Evolutionary conservation across 1,140 invertebrate species (phyloP), one percentile per base, ranked within the genome.

Genomic region (Brachionus sp.): DNA sequence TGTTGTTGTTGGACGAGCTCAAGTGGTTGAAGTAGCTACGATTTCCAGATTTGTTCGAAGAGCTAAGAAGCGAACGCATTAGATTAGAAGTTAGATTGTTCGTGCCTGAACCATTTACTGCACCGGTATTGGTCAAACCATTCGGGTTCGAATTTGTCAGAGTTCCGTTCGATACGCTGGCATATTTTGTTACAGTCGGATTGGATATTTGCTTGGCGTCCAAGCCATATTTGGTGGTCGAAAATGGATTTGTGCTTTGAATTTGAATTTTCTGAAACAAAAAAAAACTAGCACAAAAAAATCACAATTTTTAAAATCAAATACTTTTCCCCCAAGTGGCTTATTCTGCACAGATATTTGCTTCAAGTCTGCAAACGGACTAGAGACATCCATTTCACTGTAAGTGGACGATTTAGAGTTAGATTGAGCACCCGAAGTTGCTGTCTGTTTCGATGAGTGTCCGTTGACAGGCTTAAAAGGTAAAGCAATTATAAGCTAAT

Each of bases 361-460:
- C 35, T 80, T 80, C 19, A 57, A 39, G 25, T 80, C 77, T 39
- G 77, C 77, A 80, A 62, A 80, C 16, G 77, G 77, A 80, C 50
- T 80, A 39, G 77, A 62, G 23, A 80, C 77, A 80, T 80, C 77
- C 77, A 80, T 80, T 62, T 80, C 77, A 16, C 77, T 80, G 23
- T 66, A 37, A 16, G 33, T 39, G 35, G 77, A 80, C 35, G 77
- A 80, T 62, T 80, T 80, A 42, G 77, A 80, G 35, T 75, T 75
- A 7, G 70, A 75, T 29, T 75, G 70, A 46, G 39, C 70, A 35
- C 39, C 42, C 4, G 70, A 75, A 25, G 70, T 75, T 12, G 19
- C 33, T 46, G 70, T 75, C n/a, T 75, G 70, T 46, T 75, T 75
- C 19, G 70, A 75, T 46, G 42, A 75, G 25, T 75, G 70, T 23